A percentile compares a stretch with the other conserved stretches of the same genome.
These are phyloP conservation scores for Thamnaconus septentrionalis DNA, from an alignment of 2,113 vertebrate genomes.

Conservation along the genomic window DNA sequence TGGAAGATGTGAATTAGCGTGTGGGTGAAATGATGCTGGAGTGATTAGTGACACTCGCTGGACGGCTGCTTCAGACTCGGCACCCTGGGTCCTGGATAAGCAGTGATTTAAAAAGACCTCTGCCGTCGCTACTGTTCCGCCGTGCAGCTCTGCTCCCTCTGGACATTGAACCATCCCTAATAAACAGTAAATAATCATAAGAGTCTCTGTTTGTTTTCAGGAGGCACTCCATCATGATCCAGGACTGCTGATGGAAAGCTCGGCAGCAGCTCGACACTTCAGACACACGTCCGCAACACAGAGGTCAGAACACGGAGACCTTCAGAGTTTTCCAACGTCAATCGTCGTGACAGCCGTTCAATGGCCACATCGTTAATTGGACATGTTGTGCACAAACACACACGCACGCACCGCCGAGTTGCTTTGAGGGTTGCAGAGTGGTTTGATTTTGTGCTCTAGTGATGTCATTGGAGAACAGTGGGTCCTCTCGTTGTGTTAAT, in stretches of 20 bases:
- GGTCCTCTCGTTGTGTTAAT: conserved; percentile 38
- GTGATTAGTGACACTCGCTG: too few species aligned
- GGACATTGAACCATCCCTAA: neutral
- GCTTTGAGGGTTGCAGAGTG: conserved; percentile 11
- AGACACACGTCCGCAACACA: conserved; percentile 75
- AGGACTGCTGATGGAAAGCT: conserved; percentile 29
- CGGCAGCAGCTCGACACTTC: conserved; percentile 39
- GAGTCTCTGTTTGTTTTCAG: conserved; percentile 24
- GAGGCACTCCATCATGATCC: conserved; percentile 1
- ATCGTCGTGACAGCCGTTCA: conserved; percentile 8
- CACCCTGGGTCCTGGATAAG: too few species aligned
- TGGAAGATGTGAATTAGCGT: too few species aligned
- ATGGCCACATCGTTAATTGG: conserved; percentile 1
- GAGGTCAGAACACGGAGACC: conserved; percentile 62
- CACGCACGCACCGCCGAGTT: neutral
- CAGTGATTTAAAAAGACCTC: too few species aligned
- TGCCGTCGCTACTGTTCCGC: too few species aligned
- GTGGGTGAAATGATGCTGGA: too few species aligned
- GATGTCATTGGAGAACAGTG: conserved; percentile 26
- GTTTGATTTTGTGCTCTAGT: conserved; percentile 24
- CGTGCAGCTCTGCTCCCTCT: too few species aligned
- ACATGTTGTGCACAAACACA: too few species aligned
- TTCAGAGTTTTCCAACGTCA: neutral
- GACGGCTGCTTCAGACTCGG: too few species aligned
- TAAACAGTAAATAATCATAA: neutral